Evolutionary conservation across 2,113 vertebrate species (phyloP), one percentile per base, ranked within the genome.

Genomic region (Zonotrichia leucophrys): DNA sequence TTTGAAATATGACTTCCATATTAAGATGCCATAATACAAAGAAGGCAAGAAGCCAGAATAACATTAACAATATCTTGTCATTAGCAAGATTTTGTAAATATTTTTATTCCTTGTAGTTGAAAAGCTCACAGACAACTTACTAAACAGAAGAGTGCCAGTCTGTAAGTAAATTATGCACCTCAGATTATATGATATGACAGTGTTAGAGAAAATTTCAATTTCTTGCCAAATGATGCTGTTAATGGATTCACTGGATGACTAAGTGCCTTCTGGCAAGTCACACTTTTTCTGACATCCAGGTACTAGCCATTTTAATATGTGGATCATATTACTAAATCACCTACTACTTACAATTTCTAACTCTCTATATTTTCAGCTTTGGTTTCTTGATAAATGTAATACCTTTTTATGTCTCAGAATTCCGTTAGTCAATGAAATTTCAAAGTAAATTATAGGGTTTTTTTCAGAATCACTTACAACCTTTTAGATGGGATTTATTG

Each of bases 381-480:
- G 2, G 5, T 70, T 81, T 90, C 33, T 77, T 64, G 19, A 47
- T 41, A 93, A 92, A 73, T 9, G 12, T 11, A 73, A 52, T 30
- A 50, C 10, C 37, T 50, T 79, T 79, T 70, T 47, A 81, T 47
- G 16, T 49, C 11, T 5, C 17, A 78, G 42, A 82, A 64, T 72
- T 62, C 15, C 63, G 83, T 39, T 78, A 58, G 14, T 60, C 3
- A 41, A 77, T 25, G 50, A 24, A 15, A 85, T 77, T 67, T 67
- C 23, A 74, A 90, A 83, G 17, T 24, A 12, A 88, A 27, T 39
- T 5, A 44, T 0, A 20, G 5, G 16, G 16, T 0, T 0, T 1
- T 19, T 73, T 74, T 50, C 46, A 66, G n/a, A 14, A 83, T 55
- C 4, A 67, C 44, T 92, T 78, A 39, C 8, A 67, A 35, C 17